A percentile compares a stretch with the other conserved stretches of the same genome.
Evolutionary conservation across 2,113 vertebrate species (phyloP).

Genomic region (Lathamus discolor): DNA sequence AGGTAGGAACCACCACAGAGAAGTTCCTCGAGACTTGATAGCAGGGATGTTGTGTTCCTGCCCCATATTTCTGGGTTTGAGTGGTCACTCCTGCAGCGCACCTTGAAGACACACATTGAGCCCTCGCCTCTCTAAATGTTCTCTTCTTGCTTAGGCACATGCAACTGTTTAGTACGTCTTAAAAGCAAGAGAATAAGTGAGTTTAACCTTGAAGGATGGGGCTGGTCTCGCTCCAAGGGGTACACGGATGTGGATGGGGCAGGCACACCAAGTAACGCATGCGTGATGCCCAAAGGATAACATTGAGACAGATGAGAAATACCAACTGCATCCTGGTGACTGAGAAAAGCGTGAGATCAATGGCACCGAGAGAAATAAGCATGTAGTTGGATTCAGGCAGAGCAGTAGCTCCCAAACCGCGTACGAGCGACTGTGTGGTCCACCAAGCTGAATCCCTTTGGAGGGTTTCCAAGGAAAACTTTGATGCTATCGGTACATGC

Average conservation of each 20-base stretch:
- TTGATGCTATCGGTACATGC: neutral
- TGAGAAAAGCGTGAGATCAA: neutral
- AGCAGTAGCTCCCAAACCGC: neutral
- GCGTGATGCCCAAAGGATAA: neutral
- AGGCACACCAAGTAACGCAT: neutral
- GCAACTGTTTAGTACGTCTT: neutral
- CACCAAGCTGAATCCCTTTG: neutral
- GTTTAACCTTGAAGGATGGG: neutral
- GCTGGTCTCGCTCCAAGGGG: neutral
- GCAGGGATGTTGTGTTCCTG: neutral
- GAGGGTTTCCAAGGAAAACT: conserved; percentile 42
- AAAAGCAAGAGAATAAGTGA: neutral
- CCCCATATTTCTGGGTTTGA: neutral
- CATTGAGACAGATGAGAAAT: neutral
- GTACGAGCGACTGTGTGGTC: conserved; percentile 22
- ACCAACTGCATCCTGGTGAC: neutral
- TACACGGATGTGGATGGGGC: rapidly evolving
- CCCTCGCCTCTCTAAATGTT: neutral
- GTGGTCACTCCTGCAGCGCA: neutral
- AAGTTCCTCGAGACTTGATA: neutral
- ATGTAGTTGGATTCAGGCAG: neutral
- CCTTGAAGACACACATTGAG: neutral
- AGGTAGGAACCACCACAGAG: neutral
- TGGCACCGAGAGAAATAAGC: neutral
- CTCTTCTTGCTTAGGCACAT: neutral